Conservation (phyloP, 2,888 invertebrate genomes). For the Ectemnius continuus region DNA sequence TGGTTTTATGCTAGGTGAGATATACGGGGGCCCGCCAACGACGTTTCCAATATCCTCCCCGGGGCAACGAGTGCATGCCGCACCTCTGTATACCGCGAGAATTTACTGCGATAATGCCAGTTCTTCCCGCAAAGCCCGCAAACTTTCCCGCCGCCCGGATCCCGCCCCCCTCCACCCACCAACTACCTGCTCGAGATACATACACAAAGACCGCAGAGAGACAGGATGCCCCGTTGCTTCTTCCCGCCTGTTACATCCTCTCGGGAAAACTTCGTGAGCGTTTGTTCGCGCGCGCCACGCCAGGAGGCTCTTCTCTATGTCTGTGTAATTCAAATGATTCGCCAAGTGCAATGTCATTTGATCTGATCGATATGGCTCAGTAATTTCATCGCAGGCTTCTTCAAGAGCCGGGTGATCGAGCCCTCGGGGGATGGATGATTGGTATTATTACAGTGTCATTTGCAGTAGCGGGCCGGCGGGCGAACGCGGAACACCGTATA, state of each 20-base stretch:
- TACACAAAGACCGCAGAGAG: background rate
- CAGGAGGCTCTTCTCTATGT: too few relatives aligned
- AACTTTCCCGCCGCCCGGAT: conserved; percentile 21
- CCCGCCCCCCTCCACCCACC: too few relatives aligned
- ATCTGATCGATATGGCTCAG: too few relatives aligned
- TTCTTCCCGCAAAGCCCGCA: conserved; percentile 37
- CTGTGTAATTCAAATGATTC: too few relatives aligned
- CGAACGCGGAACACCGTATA: conserved; percentile 33
- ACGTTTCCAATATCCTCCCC: conserved; percentile 55
- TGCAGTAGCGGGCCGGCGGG: conserved; percentile 19
- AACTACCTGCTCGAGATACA: conserved; percentile 21
- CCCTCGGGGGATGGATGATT: conserved; percentile 5
- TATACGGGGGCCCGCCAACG: conserved; percentile 47
- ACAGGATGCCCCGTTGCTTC: background rate
- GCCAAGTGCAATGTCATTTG: too few relatives aligned
- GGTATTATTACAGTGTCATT: conserved; percentile 48
- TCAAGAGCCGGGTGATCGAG: background rate
- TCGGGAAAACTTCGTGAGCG: too few relatives aligned
- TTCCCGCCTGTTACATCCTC: too few relatives aligned
- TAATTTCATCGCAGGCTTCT: too few relatives aligned
- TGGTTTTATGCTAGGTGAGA: conserved; percentile 56
- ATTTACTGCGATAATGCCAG: conserved; percentile 50
- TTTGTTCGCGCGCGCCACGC: too few relatives aligned
- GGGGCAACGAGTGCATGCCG: conserved; percentile 38
- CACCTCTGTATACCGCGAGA: conserved; percentile 33